These are phyloP conservation scores for Epinotia nisella DNA, from an alignment of 2,888 invertebrate genomes.

Conservation along the genomic window DNA sequence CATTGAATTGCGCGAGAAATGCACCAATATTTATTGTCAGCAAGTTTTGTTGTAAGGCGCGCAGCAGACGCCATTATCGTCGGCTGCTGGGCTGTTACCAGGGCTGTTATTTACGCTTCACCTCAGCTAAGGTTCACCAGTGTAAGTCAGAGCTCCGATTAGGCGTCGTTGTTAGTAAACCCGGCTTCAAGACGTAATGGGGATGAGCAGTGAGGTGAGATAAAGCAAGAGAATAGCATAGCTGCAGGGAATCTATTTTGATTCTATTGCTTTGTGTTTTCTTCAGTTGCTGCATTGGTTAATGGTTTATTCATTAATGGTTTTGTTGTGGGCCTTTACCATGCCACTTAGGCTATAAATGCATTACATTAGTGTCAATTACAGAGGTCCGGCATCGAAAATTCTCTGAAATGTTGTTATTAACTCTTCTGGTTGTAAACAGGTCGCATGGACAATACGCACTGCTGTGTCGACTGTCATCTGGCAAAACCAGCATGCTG, in stretches of 20 bases:
- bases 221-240: not conserved
- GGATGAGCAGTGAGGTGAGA: not conserved
- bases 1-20: constrained; percentile 37
- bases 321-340: not conserved
- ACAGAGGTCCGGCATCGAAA: too few species aligned
- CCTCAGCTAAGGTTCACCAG: not conserved
- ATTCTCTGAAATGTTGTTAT: too few species aligned
- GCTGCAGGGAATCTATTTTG: constrained; percentile 30
- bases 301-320: constrained; percentile 3
- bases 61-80: constrained; percentile 26
- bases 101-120: constrained; percentile 24
- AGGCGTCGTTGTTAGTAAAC: not conserved
- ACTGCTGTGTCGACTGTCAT: too few species aligned
- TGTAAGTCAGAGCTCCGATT: not conserved
- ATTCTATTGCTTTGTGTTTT: constrained; percentile 33
- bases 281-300: constrained; percentile 3
- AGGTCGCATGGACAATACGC: too few species aligned
- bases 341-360: not conserved
- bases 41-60: constrained; percentile 28
- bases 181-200: not conserved
- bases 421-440: too few species aligned
- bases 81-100: constrained; percentile 21
- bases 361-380: too few species aligned
- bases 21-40: constrained; percentile 40
- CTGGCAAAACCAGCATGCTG: too few species aligned